Evolutionary conservation across 1,140 invertebrate genomes (phyloP).

Genomic region (Drosophila aff.): DNA sequence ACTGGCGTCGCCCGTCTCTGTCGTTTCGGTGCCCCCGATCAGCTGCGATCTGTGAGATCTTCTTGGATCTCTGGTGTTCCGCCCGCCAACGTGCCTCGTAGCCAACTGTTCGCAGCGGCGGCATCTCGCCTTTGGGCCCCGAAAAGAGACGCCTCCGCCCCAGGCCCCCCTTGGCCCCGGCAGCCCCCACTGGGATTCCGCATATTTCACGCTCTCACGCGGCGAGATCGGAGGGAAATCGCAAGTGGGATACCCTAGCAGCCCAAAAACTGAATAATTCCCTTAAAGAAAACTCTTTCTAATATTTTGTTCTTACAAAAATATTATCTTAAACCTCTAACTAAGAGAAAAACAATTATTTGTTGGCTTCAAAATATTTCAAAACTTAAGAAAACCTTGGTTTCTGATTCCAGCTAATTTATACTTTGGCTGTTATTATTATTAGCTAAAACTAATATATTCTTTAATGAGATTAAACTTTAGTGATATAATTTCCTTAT

Average conservation of each 20-base stretch:
- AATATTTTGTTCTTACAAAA: no score
- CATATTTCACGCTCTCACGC: conserved; percentile 69
- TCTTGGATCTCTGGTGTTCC: conserved; percentile 21
- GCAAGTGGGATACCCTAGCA: background rate
- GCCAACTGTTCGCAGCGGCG: conserved; percentile 61
- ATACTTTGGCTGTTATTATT: background rate
- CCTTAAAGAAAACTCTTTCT: background rate
- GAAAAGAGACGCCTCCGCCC: conserved; percentile 14
- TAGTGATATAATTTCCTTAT: background rate
- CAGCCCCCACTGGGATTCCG: conserved; percentile 21
- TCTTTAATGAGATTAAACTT: background rate
- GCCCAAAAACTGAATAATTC: background rate
- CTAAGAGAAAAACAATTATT: no score
- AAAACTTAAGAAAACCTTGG: background rate
- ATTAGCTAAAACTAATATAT: background rate
- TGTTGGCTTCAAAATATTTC: background rate
- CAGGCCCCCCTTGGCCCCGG: background rate
- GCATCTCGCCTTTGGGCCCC: conserved; percentile 31
- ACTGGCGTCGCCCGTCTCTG: conserved; percentile 31
- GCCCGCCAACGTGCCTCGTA: conserved; percentile 67
- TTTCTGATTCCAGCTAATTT: background rate
- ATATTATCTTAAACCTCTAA: background rate
- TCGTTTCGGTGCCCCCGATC: conserved; percentile 54
- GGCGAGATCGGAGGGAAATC: conserved; percentile 1
- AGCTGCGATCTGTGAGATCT: conserved; percentile 50